Evolutionary conservation across 2,797 vertebrate genomes (phyloP).

Genomic region (Zalophus californianus): DNA sequence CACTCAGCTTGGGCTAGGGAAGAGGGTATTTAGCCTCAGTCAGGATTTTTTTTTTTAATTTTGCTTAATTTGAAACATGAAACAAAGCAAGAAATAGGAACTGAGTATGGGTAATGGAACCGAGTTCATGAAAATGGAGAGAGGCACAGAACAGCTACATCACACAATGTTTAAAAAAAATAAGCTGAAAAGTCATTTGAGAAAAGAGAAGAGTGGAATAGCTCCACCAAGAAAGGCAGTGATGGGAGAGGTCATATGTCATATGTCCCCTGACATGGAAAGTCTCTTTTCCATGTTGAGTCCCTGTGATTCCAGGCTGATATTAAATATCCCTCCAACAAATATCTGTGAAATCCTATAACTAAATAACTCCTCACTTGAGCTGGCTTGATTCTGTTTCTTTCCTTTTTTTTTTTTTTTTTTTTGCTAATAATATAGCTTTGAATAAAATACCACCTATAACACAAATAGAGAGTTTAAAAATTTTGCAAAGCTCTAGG

Average conservation of each 20-base stretch:
- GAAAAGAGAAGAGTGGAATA: neutral
- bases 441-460: neutral
- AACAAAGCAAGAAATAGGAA: neutral
- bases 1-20: fast-evolving
- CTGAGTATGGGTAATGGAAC: neutral
- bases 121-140: neutral
- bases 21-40: neutral
- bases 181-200: neutral
- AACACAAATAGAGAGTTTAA: neutral
- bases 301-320: neutral
- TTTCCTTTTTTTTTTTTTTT: neutral
- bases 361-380: neutral
- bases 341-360: neutral
- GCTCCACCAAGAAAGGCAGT: neutral
- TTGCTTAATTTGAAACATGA: neutral
- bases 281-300: neutral
- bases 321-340: neutral
- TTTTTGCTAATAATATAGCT: neutral
- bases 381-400: neutral
- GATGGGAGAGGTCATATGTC: neutral
- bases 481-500: neutral
- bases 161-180: neutral
- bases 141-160: neutral
- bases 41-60: neutral
- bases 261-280: too few relatives aligned